Evolutionary conservation across 2,888 invertebrate species (phyloP), one percentile per base, ranked within the genome.

Genomic region (Leptarthrus brevirostris): DNA sequence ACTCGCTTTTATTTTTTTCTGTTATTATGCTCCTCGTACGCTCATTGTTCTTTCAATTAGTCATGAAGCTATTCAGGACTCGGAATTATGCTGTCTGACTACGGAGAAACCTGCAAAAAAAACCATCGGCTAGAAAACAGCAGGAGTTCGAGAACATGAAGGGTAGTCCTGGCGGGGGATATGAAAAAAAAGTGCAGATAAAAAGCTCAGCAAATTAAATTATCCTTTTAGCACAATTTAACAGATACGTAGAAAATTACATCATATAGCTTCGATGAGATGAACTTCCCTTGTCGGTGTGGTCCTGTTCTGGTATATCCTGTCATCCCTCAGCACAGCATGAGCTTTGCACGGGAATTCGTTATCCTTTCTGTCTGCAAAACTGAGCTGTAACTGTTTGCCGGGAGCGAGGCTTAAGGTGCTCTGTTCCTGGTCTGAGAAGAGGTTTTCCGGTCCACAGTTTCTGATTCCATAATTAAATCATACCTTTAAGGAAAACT

Each of bases 381-480:
- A 40, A 40, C 6, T 40, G 40, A 40, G 12, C 40, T 40, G 40
- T 6, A 40, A 40, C 40, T 40, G 12, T 40, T 40, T n/a, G 40
- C 40, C 40, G 0, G 12, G n/a, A 40, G 40, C 40, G 12, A 40
- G 40, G 40, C 40, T 40, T 40, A 40, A 40, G 40, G 40, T 40
- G n/a, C 40, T 40, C n/a, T 12, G 40, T 40, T 12, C 6, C 40
- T 40, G 40, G 40, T 40, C n/a, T 40, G 40, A 40, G 40, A n/a
- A 40, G 40, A 40, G 40, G 8, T 40, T 40, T 1, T 40, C n/a
- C 1, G 12, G 40, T 40, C 40, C 10, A 40, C 40, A 40, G 3
- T 40, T 40, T 40, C 40, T 40, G 40, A 40, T 40, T 40, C 40
- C 40, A 40, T 40, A 40, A 40, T 40, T 40, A 40, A 40, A 40